A percentile compares a stretch with the other conserved stretches of the same genome.
phyloP scores from a whole-genome alignment of 1,140 invertebrate species.

The Portunus trituberculatus region DNA sequence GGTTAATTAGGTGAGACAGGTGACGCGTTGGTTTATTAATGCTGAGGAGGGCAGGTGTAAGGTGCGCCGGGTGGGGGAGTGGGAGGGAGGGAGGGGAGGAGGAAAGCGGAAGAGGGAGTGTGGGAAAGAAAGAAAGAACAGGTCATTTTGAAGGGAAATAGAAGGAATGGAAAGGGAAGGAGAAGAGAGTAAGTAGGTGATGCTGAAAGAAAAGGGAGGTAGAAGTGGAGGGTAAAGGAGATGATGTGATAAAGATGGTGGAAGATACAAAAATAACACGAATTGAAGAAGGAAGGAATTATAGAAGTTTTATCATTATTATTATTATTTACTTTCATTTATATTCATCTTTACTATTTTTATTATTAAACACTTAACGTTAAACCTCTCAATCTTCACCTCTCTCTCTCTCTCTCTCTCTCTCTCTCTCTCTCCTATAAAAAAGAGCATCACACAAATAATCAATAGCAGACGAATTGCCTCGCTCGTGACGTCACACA shows the following conservation, averaged over 20 bases:
- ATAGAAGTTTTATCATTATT: not conserved
- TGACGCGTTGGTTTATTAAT: slow-evolving; percentile 2
- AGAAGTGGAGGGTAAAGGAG: not conserved
- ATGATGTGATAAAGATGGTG: not conserved
- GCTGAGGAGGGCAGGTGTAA: not conserved
- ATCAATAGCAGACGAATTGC: too few relatives aligned
- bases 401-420: slow-evolving; percentile 52
- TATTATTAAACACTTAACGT: too few relatives aligned
- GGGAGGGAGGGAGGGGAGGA: not conserved
- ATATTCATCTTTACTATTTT: too few relatives aligned
- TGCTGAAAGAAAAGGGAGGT: not conserved
- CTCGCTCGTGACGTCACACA: too few relatives aligned
- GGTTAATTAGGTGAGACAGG: slow-evolving; percentile 11
- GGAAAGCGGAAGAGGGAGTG: not conserved
- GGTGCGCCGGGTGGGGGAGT: not conserved
- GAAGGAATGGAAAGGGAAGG: not conserved
- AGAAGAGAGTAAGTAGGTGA: not conserved
- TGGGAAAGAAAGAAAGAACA: not conserved
- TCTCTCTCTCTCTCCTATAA: not conserved
- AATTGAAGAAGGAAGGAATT: not conserved
- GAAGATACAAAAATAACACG: not conserved
- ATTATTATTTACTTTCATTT: too few relatives aligned
- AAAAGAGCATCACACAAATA: too few relatives aligned
- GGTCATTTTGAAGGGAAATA: not conserved
- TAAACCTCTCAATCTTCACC: not conserved